These are phyloP conservation scores for Orthonychiurus folsomi DNA, from an alignment of 2,888 invertebrate species.

Conservation along the genomic window DNA sequence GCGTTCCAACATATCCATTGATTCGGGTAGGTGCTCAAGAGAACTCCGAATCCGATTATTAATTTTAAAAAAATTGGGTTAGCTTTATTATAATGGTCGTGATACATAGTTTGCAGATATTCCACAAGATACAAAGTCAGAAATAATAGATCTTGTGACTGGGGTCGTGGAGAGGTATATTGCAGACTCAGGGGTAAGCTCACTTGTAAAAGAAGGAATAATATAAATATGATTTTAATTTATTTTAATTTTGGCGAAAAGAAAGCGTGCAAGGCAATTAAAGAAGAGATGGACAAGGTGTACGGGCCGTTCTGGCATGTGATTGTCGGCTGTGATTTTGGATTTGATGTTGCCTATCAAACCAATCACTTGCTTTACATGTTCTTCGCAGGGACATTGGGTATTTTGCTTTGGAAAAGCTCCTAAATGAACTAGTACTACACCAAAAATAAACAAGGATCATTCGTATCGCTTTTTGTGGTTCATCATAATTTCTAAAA, in stretches of 20 bases:
- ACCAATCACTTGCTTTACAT: conserved; percentile 75
- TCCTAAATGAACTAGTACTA: too few species aligned
- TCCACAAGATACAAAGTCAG: conserved; percentile 33
- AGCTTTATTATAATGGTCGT: not conserved
- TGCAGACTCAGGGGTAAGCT: conserved; percentile 18
- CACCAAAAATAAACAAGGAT: too few species aligned
- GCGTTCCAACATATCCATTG: conserved; percentile 28
- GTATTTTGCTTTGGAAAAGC: conserved; percentile 36
- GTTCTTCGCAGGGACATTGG: conserved; percentile 53
- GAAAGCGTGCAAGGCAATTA: conserved; percentile 87
- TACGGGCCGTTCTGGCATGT: conserved; percentile 91
- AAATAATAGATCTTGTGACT: conserved; percentile 35
- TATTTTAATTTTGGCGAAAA: conserved; percentile 53
- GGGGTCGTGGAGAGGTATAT: conserved; percentile 31
- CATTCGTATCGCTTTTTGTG: too few species aligned
- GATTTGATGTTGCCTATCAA: conserved; percentile 86
- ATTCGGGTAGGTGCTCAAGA: conserved; percentile 20
- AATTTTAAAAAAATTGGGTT: conserved; percentile 4
- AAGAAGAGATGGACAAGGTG: conserved; percentile 90
- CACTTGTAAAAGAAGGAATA: not conserved
- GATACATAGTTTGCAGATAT: conserved; percentile 32
- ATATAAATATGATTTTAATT: conserved; percentile 9
- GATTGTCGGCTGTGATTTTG: conserved; percentile 91
- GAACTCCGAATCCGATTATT: not conserved
- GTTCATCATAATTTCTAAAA: too few species aligned